Evolutionary conservation across 1,140 invertebrate genomes (phyloP).

Genomic region (Aporrectodea caliginosa): DNA sequence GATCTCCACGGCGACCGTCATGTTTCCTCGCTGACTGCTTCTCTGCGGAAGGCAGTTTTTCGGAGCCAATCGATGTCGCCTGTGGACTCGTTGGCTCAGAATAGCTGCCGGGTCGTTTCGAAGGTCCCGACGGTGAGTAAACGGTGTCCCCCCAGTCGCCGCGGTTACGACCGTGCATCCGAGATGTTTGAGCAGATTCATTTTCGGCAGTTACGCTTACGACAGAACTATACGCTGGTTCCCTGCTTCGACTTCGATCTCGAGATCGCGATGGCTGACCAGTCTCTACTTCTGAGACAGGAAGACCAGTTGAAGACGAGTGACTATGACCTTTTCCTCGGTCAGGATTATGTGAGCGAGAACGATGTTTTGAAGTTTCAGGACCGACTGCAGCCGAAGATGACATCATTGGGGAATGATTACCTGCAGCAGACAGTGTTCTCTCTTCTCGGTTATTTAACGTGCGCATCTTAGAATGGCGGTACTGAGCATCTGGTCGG

Average conservation of each 20-base stretch:
- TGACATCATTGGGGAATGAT: neutral
- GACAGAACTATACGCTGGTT: neutral
- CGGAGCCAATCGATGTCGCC: neutral
- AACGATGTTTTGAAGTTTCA: neutral
- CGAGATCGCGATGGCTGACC: neutral
- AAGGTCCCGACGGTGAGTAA: neutral
- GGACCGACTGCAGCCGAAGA: neutral
- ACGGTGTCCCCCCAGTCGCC: neutral
- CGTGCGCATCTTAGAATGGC: neutral
- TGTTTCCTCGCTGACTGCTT: neutral
- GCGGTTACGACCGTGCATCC: neutral
- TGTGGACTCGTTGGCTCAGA: neutral
- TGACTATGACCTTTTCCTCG: neutral
- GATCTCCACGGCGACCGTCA: neutral
- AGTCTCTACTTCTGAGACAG: neutral
- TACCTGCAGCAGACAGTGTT: neutral
- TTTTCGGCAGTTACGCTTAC: neutral
- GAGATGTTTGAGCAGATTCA: neutral
- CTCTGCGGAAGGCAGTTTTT: neutral
- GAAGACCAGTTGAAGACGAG: neutral
- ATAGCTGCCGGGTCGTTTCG: neutral
- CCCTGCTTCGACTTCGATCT: neutral
- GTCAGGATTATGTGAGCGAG: neutral
- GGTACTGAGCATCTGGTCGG: neutral
- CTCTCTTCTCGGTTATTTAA: neutral